phyloP scores from a whole-genome alignment of 1,140 invertebrate genomes.

The Globodera rostochiensis region DNA sequence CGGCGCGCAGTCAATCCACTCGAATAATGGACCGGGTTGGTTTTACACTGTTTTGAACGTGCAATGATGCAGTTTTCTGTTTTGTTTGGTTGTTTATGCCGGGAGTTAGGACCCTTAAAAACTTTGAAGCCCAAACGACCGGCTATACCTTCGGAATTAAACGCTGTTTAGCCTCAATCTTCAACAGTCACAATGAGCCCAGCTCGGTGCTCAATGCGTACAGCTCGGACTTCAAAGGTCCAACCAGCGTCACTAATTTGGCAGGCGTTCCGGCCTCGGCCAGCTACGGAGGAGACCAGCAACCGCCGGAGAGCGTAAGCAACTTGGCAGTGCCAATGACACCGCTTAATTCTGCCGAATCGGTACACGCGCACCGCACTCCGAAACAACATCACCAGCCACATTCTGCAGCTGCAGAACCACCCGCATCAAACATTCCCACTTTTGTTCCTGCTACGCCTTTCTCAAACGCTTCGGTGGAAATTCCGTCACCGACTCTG shows the following conservation, averaged over 20 bases:
- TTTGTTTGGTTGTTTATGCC: not conserved
- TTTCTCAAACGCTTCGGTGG: constrained; percentile 41
- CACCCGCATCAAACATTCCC: constrained; percentile 47
- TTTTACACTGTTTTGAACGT: not conserved
- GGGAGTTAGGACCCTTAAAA: too few species aligned
- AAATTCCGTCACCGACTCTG: constrained; percentile 56
- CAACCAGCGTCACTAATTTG: constrained; percentile 23
- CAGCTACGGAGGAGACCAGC: constrained; percentile 6
- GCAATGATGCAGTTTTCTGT: not conserved
- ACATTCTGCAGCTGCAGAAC: not conserved
- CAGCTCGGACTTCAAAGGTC: constrained; percentile 23
- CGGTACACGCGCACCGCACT: constrained; percentile 13
- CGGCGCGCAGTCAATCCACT: constrained; percentile 29
- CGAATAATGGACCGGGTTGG: constrained; percentile 40
- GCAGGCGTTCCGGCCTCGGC: constrained; percentile 43
- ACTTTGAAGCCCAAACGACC: too few species aligned
- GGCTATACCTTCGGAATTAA: too few species aligned
- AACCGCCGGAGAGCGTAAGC: constrained; percentile 35
- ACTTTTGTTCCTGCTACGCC: constrained; percentile 50
- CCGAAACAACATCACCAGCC: constrained; percentile 8
- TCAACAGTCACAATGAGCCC: constrained; percentile 51
- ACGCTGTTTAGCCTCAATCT: constrained; percentile 36
- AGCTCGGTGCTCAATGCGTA: constrained; percentile 39
- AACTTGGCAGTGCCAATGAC: constrained; percentile 57
- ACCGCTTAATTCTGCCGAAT: constrained; percentile 42